A percentile compares a stretch with the other conserved stretches of the same genome.
Conservation (phyloP, 2,888 invertebrate species). For the Aphodius granarius region DNA sequence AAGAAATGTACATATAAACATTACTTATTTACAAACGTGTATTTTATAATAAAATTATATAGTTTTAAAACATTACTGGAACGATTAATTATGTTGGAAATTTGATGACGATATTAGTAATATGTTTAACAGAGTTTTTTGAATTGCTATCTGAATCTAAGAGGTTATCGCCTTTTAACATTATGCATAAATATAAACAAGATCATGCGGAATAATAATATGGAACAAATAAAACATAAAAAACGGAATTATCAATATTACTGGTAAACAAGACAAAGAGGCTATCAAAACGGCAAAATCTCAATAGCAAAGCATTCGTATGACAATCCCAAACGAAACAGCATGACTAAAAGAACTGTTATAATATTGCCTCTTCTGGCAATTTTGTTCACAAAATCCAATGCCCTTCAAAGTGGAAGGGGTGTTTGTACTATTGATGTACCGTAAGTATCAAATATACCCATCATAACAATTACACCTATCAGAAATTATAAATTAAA, state of each 20-base stretch:
- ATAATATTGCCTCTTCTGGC: background rate
- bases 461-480: no score
- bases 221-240: background rate
- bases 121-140: background rate
- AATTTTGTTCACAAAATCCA: background rate
- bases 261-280: background rate
- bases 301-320: background rate
- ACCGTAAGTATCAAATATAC: slow-evolving; percentile 59
- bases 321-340: background rate
- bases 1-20: no score
- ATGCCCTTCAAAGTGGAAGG: background rate
- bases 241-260: background rate
- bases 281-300: background rate
- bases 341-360: background rate
- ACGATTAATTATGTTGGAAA: background rate
- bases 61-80: background rate
- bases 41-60: no score
- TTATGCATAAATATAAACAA: background rate
- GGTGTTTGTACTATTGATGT: slow-evolving; percentile 67
- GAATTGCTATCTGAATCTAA: background rate
- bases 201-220: background rate
- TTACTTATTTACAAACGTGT: no score
- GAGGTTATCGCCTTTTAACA: background rate
- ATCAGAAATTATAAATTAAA: no score
- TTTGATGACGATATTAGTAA: background rate